phyloP scores from a whole-genome alignment of 1,140 invertebrate genomes.

The Cephus cinctus region DNA sequence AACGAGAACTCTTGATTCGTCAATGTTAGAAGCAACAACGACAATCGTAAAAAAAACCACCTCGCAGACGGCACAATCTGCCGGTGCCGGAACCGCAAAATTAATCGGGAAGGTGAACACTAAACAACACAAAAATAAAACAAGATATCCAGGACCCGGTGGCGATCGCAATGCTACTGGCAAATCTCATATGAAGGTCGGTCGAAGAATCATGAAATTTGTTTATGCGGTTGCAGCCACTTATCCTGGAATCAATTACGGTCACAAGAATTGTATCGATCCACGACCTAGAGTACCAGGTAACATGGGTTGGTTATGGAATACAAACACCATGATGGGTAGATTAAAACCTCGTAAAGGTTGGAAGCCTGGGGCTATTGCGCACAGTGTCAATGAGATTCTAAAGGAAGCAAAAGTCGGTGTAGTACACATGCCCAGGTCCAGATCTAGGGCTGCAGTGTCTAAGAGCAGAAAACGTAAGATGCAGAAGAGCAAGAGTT shows the following conservation, averaged over 20 bases:
- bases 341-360: constrained; percentile 38
- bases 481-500: constrained; percentile 20
- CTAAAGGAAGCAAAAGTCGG: constrained; percentile 34
- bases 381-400: constrained; percentile 31
- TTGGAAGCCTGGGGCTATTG: constrained; percentile 49
- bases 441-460: constrained; percentile 17
- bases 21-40: too few species aligned
- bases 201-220: constrained; percentile 16
- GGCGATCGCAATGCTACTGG: neutral
- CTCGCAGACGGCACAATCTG: too few species aligned
- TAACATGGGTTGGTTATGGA: constrained; percentile 47
- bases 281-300: constrained; percentile 26
- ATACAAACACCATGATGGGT: constrained; percentile 21
- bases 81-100: too few species aligned
- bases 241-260: constrained; percentile 29
- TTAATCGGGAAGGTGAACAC: too few species aligned
- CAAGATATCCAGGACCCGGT: neutral
- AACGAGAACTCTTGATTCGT: neutral
- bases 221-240: constrained; percentile 30
- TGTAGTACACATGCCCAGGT: constrained; percentile 15
- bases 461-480: constrained; percentile 21
- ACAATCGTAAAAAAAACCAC: too few species aligned
- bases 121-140: too few species aligned
- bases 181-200: neutral
- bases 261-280: constrained; percentile 33